Evolutionary conservation across 2,888 invertebrate species (phyloP), one percentile per base, ranked within the genome.

Genomic region (Kuschelorhynchus macadamiae): DNA sequence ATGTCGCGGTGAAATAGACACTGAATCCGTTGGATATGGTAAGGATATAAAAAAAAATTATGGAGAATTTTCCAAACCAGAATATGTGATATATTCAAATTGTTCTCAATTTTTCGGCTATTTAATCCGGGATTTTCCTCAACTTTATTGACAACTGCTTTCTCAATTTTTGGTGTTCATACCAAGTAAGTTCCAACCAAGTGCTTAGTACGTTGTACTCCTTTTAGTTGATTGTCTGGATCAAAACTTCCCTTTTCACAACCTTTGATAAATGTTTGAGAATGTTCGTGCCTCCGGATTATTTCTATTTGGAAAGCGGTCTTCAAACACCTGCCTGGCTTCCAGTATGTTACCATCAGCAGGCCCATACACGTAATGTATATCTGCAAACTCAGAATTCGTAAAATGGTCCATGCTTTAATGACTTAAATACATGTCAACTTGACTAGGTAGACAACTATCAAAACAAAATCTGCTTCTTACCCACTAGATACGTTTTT

Each of bases 321-420:
- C n/a, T n/a, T n/a, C n/a, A n/a, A n/a, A n/a, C n/a, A 53, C 36
- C 18, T 39, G 53, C 20, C 20, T 36, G 18, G 53, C 41, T 55
- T 52, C 1, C 11, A 41, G 25, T 42, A 42, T 11, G 9, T 21
- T 46, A n/a, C 46, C 46, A 46, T 46, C 46, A 46, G 20, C 46
- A 18, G 21, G 21, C 41, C 42, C 41, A 42, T 21, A 55, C 39
- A 55, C 21, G 42, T 21, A 41, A 55, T 42, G 55, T 25, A 25
- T 18, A 55, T 55, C 42, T 42, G 55, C 55, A 39, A 55, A 55
- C 42, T 55, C 55, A 16, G 20, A 1, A 55, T 55, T 55, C 12
- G 21, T 46, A 20, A 20, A 20, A 4, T 20, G n/a, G n/a, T 20
- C 46, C 46, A 46, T 46, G 18, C 4, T 46, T 46, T 25, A 25